Evolutionary conservation across 2,888 invertebrate genomes (phyloP), one percentile per base, ranked within the genome.

Genomic region (Miltochrista miniata): DNA sequence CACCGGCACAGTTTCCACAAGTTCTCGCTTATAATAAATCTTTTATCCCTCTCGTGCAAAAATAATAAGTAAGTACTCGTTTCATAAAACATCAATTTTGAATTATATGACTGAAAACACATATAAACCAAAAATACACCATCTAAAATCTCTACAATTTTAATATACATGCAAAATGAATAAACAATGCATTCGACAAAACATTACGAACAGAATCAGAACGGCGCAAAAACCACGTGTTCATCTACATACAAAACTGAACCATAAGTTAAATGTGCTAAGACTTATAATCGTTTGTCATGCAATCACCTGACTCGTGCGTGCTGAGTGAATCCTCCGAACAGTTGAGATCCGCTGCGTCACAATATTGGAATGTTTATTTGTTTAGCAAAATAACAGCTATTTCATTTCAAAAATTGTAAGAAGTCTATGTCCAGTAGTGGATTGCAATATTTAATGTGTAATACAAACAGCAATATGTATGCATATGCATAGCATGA

Each of bases 321-420:
- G 95, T 95, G 90, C 95, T 95, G 87, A 95, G 93, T 71, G 95
- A 95, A 87, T 95, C 95, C 93, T 95, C 94, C 76, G 95, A 95
- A 86, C 95, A 95, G 93, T 95, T 95, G 88, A 95, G 94, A 91
- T 95, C 95, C 86, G 95, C 95, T 95, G 90, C 84, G 64, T 89
- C 78, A 68, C 64, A 85, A 86, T 64, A 81, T 64, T 68, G 39
- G 38, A 41, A 53, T 46, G 38, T 66, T 61, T 38, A 38, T 13
- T 24, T 24, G 12, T 30, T 39, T 29, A n/a, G 4, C 7, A 40
- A 43, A 13, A 13, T 24, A 24, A n/a, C n/a, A n/a, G n/a, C n/a
- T n/a, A n/a, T n/a, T n/a, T n/a, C n/a, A n/a, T n/a, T n/a, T n/a
- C n/a, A n/a, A n/a, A n/a, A n/a, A n/a, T n/a, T n/a, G n/a, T n/a